phyloP scores from a whole-genome alignment of 2,113 vertebrate genomes.

The Myrmecophaga tridactyla region DNA sequence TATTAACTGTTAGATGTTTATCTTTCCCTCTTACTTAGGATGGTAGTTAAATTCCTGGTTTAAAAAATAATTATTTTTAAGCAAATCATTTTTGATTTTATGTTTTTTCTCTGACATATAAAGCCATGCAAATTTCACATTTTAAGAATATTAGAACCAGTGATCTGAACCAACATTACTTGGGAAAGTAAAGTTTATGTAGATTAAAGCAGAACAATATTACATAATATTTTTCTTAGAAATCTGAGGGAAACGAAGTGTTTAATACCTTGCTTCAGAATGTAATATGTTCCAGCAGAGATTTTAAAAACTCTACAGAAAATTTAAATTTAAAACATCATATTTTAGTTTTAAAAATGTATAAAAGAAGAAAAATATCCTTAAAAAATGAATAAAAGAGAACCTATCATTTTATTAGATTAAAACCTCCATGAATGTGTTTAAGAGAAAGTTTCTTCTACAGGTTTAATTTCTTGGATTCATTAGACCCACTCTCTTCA shows the following conservation, averaged over 20 bases:
- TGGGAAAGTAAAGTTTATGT: not conserved
- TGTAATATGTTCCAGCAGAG: not conserved
- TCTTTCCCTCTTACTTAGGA: not conserved
- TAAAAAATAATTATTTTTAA: conserved; percentile 15
- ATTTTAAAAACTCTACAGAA: not conserved
- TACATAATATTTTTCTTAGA: not conserved
- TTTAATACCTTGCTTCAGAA: not conserved
- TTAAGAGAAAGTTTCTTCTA: not conserved
- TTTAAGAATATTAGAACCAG: conserved; percentile 29
- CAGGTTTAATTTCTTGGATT: not conserved
- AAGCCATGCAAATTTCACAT: not conserved
- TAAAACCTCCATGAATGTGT: not conserved
- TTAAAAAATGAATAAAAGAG: not conserved
- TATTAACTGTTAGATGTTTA: not conserved
- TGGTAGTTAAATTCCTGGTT: not conserved
- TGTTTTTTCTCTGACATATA: not conserved
- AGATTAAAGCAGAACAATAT: not conserved
- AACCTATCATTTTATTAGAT: not conserved
- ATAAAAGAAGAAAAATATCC: not conserved
- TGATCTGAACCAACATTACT: not conserved
- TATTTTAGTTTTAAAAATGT: not conserved
- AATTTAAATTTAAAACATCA: not conserved
- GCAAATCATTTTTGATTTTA: not conserved
- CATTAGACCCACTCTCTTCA: not conserved
- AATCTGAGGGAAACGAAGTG: not conserved